Evolutionary conservation across 2,113 vertebrate species (phyloP).

Genomic region (Macheiramphus alcinus): DNA sequence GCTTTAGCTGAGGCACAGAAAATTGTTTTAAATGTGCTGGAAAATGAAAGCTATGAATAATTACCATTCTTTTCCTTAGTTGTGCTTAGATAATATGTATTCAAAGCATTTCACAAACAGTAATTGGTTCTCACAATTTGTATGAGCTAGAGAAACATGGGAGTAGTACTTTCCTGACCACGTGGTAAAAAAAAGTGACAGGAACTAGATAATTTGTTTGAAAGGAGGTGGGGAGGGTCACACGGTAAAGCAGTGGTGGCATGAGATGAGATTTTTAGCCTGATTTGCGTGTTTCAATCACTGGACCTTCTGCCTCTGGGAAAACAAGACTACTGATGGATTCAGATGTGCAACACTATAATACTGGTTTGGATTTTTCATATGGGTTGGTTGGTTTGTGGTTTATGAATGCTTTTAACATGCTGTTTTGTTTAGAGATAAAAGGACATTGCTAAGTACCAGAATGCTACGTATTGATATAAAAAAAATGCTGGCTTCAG

Average conservation of each 20-base stretch:
- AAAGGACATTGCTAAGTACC: not conserved
- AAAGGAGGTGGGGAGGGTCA: not conserved
- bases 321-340: not conserved
- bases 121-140: not conserved
- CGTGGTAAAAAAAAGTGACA: not conserved
- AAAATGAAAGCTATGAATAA: conserved; percentile 13
- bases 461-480: not conserved
- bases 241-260: not conserved
- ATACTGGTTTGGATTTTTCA: not conserved
- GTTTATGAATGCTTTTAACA: not conserved
- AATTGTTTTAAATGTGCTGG: conserved; percentile 5
- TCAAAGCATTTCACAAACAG: not conserved
- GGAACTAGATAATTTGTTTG: not conserved
- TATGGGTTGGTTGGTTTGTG: not conserved
- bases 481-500: not conserved
- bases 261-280: not conserved
- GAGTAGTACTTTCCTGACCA: not conserved
- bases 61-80: not conserved
- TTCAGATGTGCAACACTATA: not conserved
- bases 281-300: not conserved
- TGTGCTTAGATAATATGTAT: not conserved
- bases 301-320: not conserved
- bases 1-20: not conserved
- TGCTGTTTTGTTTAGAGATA: not conserved
- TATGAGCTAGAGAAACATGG: not conserved